Conservation (phyloP, 2,797 vertebrate genomes). For the Nannoperca australis region DNA sequence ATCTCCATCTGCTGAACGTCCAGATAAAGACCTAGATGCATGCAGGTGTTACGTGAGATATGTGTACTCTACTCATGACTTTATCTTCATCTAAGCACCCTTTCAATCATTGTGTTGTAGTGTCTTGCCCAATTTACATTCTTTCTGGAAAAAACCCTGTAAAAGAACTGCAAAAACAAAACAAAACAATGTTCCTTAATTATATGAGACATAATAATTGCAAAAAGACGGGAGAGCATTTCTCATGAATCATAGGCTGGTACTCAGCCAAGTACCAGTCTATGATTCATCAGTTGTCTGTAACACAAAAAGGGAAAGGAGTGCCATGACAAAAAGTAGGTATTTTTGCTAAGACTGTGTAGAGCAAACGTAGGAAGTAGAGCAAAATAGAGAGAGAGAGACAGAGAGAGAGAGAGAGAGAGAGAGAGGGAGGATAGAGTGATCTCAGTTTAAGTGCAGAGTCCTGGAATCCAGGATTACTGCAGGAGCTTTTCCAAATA, state of each 20-base stretch:
- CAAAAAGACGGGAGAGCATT: neutral
- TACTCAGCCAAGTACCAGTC: neutral
- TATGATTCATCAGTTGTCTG: conserved; percentile 15
- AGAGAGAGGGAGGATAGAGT: conserved; percentile 3
- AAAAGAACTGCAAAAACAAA: neutral
- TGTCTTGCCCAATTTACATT: neutral
- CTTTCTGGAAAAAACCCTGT: neutral
- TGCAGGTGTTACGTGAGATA: neutral
- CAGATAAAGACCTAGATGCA: neutral
- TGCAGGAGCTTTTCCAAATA: conserved; percentile 39
- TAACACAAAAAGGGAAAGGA: conserved; percentile 5
- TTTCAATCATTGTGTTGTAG: neutral
- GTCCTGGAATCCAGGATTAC: conserved; percentile 55
- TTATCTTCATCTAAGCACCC: neutral
- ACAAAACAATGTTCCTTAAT: too few relatives aligned
- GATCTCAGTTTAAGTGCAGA: conserved; percentile 33
- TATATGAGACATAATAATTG: neutral
- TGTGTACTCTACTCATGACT: neutral
- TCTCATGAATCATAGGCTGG: too few relatives aligned
- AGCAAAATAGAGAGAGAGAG: neutral
- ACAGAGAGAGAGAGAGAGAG: neutral
- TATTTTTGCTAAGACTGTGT: neutral
- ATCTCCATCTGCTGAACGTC: neutral
- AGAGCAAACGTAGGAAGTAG: neutral
- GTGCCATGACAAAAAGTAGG: conserved; percentile 7